These are phyloP conservation scores for Scrobipalpa atriplicella DNA, from an alignment of 2,888 invertebrate species.

Conservation along the genomic window DNA sequence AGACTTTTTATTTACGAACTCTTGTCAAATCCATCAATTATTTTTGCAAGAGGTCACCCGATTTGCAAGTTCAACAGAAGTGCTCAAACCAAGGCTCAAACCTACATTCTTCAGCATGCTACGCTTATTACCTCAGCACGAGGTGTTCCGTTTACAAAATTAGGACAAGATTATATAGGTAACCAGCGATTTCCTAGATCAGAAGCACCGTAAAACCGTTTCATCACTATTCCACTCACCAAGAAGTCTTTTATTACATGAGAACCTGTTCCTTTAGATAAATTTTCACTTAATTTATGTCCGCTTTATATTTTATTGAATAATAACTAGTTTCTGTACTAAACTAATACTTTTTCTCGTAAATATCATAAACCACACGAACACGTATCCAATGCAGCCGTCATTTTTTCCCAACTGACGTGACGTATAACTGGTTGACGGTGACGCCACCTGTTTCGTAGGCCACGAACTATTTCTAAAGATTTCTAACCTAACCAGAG, in stretches of 20 bases:
- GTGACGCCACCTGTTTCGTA: slow-evolving; percentile 65
- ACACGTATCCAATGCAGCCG: slow-evolving; percentile 81
- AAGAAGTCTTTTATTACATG: slow-evolving; percentile 71
- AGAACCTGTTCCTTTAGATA: slow-evolving; percentile 61
- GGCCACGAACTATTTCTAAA: slow-evolving; percentile 48
- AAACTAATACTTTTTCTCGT: slow-evolving; percentile 77
- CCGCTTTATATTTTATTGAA: slow-evolving; percentile 43
- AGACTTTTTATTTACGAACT: slow-evolving; percentile 34
- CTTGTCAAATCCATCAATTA: slow-evolving; percentile 26
- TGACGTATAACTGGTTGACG: slow-evolving; percentile 63
- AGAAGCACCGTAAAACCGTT: slow-evolving; percentile 53
- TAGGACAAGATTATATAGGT: slow-evolving; percentile 38
- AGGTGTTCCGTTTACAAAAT: slow-evolving; percentile 25
- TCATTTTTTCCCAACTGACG: slow-evolving; percentile 82
- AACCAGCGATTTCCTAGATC: slow-evolving; percentile 66
- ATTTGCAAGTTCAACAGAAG: slow-evolving; percentile 30
- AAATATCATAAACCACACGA: slow-evolving; percentile 82
- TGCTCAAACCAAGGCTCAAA: slow-evolving; percentile 28
- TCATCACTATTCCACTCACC: slow-evolving; percentile 74
- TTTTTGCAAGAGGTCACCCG: slow-evolving; percentile 25
- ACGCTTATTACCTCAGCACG: background rate
- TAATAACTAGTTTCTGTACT: slow-evolving; percentile 63
- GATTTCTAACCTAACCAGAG: slow-evolving; percentile 41
- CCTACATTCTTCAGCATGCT: slow-evolving; percentile 1
- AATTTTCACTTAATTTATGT: slow-evolving; percentile 63